Percentiles rank a stretch among this genome's conserved stretches.
Evolutionary conservation across 2,888 invertebrate species (phyloP).

Genomic region (Acleris sparsana): DNA sequence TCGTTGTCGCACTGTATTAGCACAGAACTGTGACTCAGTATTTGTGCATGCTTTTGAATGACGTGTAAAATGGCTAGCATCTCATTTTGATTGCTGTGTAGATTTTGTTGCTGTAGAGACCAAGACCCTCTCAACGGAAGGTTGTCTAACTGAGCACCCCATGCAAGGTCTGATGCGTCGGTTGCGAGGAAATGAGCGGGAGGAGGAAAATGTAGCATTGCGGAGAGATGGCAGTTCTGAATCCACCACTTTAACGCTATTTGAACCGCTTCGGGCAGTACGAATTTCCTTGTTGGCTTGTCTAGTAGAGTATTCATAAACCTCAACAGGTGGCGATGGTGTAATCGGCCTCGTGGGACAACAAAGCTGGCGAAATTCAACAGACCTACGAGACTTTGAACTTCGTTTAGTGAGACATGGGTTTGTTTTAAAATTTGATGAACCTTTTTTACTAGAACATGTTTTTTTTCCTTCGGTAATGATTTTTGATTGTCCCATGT

Average conservation of each 20-base stretch:
- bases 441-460: too few species aligned
- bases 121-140: conserved; percentile 37
- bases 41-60: conserved; percentile 3
- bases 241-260: conserved; percentile 41
- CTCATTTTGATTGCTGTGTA: conserved; percentile 12
- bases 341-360: too few species aligned
- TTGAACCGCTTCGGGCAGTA: conserved; percentile 4
- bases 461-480: conserved; percentile 35
- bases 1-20: conserved; percentile 14
- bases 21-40: conserved; percentile 2
- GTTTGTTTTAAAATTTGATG: conserved; percentile 11
- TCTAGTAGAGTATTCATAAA: conserved; percentile 31
- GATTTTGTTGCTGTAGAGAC: conserved; percentile 9
- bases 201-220: conserved; percentile 36
- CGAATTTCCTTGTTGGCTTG: not conserved
- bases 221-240: conserved; percentile 26
- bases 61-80: conserved; percentile 13
- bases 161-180: conserved; percentile 42
- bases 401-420: conserved; percentile 31
- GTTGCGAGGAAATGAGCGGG: conserved; percentile 40
- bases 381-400: conserved; percentile 41
- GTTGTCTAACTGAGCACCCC: conserved; percentile 44
- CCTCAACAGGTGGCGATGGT: conserved; percentile 36
- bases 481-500: conserved; percentile 37
- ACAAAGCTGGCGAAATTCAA: conserved; percentile 38